Evolutionary conservation across 1,140 invertebrate species (phyloP).

Genomic region (Drosophila bifasciata): DNA sequence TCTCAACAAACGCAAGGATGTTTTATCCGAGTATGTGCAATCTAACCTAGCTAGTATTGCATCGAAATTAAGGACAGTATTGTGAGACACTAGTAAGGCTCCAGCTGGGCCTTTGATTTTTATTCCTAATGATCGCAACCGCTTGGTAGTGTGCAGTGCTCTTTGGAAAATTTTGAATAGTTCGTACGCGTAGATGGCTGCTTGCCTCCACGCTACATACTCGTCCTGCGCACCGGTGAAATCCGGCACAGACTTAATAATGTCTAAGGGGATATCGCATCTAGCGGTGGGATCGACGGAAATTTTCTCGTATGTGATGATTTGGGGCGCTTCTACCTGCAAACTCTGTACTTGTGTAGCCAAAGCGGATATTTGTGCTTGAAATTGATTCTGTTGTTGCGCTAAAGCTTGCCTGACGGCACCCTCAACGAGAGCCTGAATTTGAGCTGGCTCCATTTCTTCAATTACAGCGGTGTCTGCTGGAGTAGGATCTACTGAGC

Average conservation of each 20-base stretch:
- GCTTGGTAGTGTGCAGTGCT: conserved; percentile 19
- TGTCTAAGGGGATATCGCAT: conserved; percentile 26
- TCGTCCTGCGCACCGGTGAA: conserved; percentile 15
- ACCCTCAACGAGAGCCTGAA: neutral
- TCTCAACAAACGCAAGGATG: conserved; percentile 11
- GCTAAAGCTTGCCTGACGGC: neutral
- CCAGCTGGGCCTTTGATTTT: conserved; percentile 27
- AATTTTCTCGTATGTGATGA: neutral
- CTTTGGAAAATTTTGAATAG: conserved; percentile 3
- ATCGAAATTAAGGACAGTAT: conserved; percentile 32
- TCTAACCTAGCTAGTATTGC: conserved; percentile 20
- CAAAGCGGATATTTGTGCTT: neutral
- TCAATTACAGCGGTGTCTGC: too few relatives aligned
- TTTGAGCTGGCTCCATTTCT: neutral
- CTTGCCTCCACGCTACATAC: conserved; percentile 30
- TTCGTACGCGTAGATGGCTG: conserved; percentile 28
- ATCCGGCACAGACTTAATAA: conserved; percentile 23
- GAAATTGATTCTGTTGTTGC: neutral
- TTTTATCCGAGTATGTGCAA: conserved; percentile 16
- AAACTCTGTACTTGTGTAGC: neutral
- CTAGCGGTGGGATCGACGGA: neutral
- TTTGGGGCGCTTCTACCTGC: neutral
- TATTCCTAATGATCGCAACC: conserved; percentile 24
- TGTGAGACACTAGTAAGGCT: conserved; percentile 17
- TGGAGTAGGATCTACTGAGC: neutral